Base-by-base conservation (phyloP, 1,140 invertebrate genomes). In the Drosophila watanabei region DNA sequence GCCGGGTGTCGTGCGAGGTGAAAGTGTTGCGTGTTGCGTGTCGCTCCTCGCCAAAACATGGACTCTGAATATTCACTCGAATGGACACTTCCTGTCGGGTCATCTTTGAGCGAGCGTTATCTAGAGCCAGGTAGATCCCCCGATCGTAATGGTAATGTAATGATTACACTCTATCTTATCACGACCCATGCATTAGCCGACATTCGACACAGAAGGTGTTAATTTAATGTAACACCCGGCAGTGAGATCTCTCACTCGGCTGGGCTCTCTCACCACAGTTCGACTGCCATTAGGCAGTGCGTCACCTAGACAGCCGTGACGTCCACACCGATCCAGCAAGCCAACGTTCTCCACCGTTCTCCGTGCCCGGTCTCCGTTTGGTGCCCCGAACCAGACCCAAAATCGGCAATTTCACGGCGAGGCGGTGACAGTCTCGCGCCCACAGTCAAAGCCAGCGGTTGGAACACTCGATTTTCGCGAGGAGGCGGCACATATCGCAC, bases 371-470 rank as follows among this genome's bases (percentile, higher is more conserved):
- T 8, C 35, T 24, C 33, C 54, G 16, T 37, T 33, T 39, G 51
- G n/a, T 18, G 20, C 48, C 64, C 58, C 73, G 52, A 77, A 33
- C n/a, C 37, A 78, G 75, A 89, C 69, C 78, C 82, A 73, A 80
- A 89, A 80, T 75, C 51, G 73, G 70, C 64, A 39, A 69, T 68
- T 59, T 63, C 35, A 65, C 56, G 45, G 61, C 76, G 62, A 43
- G 30, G 28, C 54, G 56, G 68, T 70, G 85, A 75, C 85, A 89
- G 85, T 89, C 75, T 70, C 62, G 82, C 56, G 70, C 88, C 81
- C 86, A 82, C 82, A 85, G 86, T 72, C 86, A 89, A 66, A 65
- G 70, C 48, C 82, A 82, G 71, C 79, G 79, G 86, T 71, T 84
- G 52, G 52, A 72, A 46, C 51, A 73, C 62, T 79, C 57, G 51